These are phyloP conservation scores for Uria aalge DNA, from an alignment of 2,113 vertebrate genomes.

Conservation along the genomic window DNA sequence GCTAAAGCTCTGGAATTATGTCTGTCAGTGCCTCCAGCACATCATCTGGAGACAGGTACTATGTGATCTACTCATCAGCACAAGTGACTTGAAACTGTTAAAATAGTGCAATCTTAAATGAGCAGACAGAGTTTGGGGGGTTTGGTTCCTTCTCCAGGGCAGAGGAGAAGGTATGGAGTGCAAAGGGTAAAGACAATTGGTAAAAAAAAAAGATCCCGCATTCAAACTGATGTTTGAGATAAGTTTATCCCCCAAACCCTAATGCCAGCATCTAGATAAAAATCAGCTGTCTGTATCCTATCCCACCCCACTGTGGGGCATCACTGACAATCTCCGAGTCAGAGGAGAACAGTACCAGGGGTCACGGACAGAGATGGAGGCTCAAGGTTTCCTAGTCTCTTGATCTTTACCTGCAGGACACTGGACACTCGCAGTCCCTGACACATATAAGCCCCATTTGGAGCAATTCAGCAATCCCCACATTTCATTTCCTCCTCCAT, in stretches of 20 bases:
- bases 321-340: neutral
- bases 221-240: neutral
- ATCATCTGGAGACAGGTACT: neutral
- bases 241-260: neutral
- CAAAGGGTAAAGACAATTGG: neutral
- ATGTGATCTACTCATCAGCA: neutral
- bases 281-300: neutral
- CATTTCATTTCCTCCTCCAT: neutral
- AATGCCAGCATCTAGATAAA: constrained; percentile 13
- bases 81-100: neutral
- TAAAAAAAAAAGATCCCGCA: neutral
- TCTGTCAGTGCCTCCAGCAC: neutral
- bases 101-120: neutral
- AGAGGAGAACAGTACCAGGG: neutral
- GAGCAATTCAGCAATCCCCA: neutral
- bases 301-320: neutral
- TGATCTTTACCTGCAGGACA: neutral
- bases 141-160: neutral
- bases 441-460: neutral
- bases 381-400: neutral
- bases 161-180: neutral
- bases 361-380: neutral
- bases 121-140: neutral
- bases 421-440: neutral
- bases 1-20: neutral